Evolutionary conservation across 2,113 vertebrate genomes (phyloP).

Genomic region (Ammodramus savannarum): DNA sequence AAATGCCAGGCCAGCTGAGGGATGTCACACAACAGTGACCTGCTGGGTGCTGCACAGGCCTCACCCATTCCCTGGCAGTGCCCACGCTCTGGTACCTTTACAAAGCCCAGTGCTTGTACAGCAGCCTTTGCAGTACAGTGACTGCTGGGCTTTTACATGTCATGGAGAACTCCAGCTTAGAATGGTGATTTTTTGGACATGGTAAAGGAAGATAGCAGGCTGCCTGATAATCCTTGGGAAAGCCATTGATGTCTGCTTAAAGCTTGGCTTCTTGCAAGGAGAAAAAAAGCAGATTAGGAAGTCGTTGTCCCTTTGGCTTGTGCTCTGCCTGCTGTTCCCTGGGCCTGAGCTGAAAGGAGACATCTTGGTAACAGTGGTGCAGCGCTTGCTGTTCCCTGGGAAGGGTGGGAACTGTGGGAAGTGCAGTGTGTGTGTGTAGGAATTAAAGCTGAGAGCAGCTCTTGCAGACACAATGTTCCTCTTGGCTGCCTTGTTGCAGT

Average conservation of each 20-base stretch:
- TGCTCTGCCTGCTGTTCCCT: background rate
- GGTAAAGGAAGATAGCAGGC: background rate
- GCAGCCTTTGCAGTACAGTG: background rate
- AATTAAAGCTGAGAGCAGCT: too few relatives aligned
- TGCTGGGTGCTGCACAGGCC: too few relatives aligned
- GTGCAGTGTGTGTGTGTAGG: background rate
- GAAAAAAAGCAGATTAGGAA: background rate
- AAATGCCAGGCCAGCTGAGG: background rate
- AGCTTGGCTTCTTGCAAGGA: background rate
- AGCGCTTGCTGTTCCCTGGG: fast-evolving
- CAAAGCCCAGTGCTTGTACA: fast-evolving
- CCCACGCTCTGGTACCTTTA: fast-evolving
- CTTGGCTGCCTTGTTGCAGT: too few relatives aligned
- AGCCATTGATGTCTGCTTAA: too few relatives aligned
- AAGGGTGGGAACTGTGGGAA: background rate
- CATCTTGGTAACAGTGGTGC: background rate
- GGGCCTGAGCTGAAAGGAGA: background rate
- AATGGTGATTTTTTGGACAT: fast-evolving
- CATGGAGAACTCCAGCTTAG: background rate
- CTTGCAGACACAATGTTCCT: fast-evolving
- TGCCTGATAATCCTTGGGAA: background rate
- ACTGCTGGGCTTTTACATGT: background rate
- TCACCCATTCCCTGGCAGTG: fast-evolving
- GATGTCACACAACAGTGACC: background rate
- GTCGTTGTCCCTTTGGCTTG: too few relatives aligned